Percentiles rank a stretch among this genome's conserved stretches.
phyloP scores from a whole-genome alignment of 2,888 invertebrate species.

The Eueremaeus valkanovi region DNA sequence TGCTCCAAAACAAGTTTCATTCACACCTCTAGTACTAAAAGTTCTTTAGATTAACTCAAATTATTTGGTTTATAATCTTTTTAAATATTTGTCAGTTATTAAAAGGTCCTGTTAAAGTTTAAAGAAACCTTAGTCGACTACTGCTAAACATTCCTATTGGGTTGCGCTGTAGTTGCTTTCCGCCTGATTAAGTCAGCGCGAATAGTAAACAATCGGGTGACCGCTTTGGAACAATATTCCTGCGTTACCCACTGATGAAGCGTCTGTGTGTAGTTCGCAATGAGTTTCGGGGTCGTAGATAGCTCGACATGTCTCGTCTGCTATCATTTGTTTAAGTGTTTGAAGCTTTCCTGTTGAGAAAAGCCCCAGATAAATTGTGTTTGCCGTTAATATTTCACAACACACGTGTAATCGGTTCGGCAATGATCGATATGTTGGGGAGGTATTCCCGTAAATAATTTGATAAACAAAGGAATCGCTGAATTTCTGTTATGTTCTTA shows the following conservation, averaged over 20 bases:
- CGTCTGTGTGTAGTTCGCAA: slow-evolving; percentile 25
- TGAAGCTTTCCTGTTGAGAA: background rate
- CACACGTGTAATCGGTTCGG: too few relatives aligned
- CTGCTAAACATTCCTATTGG: slow-evolving; percentile 24
- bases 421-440: too few relatives aligned
- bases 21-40: too few relatives aligned
- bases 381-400: background rate
- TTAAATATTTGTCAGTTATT: too few relatives aligned
- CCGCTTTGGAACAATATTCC: background rate
- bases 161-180: background rate
- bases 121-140: background rate
- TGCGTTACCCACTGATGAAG: background rate
- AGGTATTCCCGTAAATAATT: too few relatives aligned
- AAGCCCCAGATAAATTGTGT: background rate
- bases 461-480: slow-evolving; percentile 44
- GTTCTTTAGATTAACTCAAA: too few relatives aligned
- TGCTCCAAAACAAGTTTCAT: too few relatives aligned
- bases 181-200: too few relatives aligned
- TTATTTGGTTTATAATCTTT: too few relatives aligned
- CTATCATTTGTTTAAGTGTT: background rate
- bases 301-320: background rate
- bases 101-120: too few relatives aligned
- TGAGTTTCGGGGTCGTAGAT: background rate
- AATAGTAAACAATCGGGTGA: background rate
- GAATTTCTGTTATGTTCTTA: slow-evolving; percentile 39